Evolutionary conservation across 2,888 invertebrate genomes (phyloP).

Genomic region (Eristalis tenax): DNA sequence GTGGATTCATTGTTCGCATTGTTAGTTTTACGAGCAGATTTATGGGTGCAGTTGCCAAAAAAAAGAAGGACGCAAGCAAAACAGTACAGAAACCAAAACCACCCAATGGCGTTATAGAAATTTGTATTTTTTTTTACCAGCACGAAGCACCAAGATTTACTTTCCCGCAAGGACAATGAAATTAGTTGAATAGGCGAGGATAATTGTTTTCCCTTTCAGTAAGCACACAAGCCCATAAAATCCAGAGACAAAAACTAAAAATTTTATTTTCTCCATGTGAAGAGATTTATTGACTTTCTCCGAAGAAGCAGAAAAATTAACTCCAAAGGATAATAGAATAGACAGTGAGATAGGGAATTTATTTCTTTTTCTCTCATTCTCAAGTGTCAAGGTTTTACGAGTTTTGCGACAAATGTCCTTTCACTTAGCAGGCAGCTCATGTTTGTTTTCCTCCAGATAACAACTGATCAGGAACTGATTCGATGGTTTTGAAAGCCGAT

Average conservation of each 20-base stretch:
- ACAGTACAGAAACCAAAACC: slow-evolving; percentile 37
- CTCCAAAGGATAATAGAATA: slow-evolving; percentile 39
- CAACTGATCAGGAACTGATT: slow-evolving; percentile 10
- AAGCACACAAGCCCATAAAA: slow-evolving; percentile 13
- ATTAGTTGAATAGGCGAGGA: slow-evolving; percentile 67
- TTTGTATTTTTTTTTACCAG: slow-evolving; percentile 39
- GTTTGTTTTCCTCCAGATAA: slow-evolving; percentile 57
- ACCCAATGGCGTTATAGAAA: slow-evolving; percentile 56
- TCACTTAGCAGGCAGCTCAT: slow-evolving; percentile 57
- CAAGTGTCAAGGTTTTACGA: slow-evolving; percentile 47
- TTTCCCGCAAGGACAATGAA: slow-evolving; percentile 68
- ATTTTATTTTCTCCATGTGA: slow-evolving; percentile 10
- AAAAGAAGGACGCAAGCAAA: slow-evolving; percentile 16
- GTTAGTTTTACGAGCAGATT: slow-evolving; percentile 63
- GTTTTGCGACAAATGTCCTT: slow-evolving; percentile 40
- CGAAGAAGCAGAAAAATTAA: slow-evolving; percentile 37
- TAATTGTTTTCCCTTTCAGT: slow-evolving; percentile 59
- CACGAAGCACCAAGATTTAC: slow-evolving; percentile 33
- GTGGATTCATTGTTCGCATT: slow-evolving; percentile 38
- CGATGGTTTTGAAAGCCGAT: slow-evolving; percentile 6
- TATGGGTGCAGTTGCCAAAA: slow-evolving; percentile 62
- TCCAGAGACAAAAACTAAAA: slow-evolving; percentile 22
- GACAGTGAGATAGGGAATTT: slow-evolving; percentile 9
- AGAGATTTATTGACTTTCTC: slow-evolving; percentile 62
- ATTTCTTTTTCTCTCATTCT: slow-evolving; percentile 1